A percentile compares a stretch with the other conserved stretches of the same genome.
Evolutionary conservation across 2,113 vertebrate species (phyloP).

Genomic region (Typhlomys cinereus): DNA sequence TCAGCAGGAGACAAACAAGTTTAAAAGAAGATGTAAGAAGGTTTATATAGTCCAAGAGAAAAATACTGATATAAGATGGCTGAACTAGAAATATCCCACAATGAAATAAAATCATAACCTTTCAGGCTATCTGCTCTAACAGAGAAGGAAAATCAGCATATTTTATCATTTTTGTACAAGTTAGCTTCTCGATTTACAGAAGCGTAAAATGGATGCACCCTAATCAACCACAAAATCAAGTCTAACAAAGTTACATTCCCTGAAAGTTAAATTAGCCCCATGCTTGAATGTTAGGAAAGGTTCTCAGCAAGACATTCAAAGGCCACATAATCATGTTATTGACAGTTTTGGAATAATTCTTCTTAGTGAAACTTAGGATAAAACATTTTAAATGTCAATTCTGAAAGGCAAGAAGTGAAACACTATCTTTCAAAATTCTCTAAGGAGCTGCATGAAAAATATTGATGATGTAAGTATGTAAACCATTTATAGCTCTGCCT

Average conservation of each 20-base stretch:
- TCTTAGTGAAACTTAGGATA: background rate
- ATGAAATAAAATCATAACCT: background rate
- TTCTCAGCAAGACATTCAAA: background rate
- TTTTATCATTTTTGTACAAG: background rate
- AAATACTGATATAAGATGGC: background rate
- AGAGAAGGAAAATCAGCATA: background rate
- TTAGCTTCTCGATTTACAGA: background rate
- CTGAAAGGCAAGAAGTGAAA: constrained; percentile 6
- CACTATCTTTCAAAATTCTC: background rate
- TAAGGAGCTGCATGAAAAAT: background rate
- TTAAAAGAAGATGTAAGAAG: background rate
- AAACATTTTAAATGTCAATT: constrained; percentile 28
- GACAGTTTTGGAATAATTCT: background rate
- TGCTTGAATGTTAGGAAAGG: background rate
- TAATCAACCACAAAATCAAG: background rate
- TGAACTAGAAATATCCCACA: background rate
- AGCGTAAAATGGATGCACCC: background rate
- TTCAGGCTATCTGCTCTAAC: background rate
- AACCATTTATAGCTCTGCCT: background rate
- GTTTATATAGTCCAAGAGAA: background rate
- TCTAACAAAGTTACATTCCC: background rate
- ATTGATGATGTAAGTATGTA: background rate
- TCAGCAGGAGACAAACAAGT: background rate
- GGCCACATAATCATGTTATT: background rate
- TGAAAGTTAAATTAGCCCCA: background rate